Evolutionary conservation across 2,113 vertebrate genomes (phyloP).

Genomic region (Peromyscus leucopus): DNA sequence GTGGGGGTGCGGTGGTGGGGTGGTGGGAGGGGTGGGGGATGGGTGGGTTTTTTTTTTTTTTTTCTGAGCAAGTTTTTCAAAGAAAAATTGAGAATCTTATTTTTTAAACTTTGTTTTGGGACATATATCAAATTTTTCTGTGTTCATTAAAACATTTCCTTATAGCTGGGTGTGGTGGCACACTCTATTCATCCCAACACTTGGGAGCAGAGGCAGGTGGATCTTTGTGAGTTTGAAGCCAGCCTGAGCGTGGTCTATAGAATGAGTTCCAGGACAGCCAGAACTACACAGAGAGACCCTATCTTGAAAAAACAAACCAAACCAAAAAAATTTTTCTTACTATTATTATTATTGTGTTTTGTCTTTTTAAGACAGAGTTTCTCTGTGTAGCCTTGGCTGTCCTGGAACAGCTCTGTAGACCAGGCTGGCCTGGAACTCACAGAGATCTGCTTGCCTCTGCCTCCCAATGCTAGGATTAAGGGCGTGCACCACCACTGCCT

Average conservation of each 20-base stretch:
- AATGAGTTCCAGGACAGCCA: background rate
- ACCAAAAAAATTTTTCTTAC: background rate
- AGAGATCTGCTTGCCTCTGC: background rate
- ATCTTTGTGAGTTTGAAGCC: background rate
- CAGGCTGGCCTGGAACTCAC: background rate
- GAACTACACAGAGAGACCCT: background rate
- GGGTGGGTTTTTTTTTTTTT: too few relatives aligned
- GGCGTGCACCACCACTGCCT: background rate
- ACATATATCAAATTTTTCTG: constrained; percentile 24
- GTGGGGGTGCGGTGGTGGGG: too few relatives aligned
- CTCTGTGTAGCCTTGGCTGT: background rate
- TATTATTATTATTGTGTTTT: background rate
- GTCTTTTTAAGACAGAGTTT: background rate
- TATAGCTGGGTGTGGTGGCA: background rate
- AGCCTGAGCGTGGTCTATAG: background rate
- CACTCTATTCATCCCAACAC: background rate
- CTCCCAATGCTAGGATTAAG: background rate
- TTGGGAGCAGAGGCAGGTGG: background rate
- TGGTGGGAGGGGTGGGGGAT: too few relatives aligned
- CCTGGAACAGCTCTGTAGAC: background rate
- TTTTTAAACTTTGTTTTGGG: background rate
- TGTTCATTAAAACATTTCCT: background rate
- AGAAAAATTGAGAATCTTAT: background rate
- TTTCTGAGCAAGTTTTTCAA: constrained; percentile 7
- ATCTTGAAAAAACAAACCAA: background rate